Evolutionary conservation across 1,140 invertebrate genomes (phyloP), one percentile per base, ranked within the genome.

Genomic region (Drosophila erecta): DNA sequence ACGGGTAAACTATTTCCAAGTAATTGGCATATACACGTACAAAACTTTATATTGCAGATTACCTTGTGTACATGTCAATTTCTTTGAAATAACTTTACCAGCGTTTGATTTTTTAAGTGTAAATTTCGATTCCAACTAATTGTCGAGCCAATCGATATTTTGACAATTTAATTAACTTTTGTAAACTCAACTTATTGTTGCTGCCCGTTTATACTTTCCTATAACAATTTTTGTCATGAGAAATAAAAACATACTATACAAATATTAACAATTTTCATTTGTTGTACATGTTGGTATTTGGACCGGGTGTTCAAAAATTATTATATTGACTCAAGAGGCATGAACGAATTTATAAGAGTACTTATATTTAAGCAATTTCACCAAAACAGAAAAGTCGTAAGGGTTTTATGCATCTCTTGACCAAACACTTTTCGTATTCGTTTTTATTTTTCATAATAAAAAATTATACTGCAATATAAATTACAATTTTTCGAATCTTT

Each of bases 381-480:
- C 59, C 38, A 44, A 47, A 66, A 81, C 53, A 78, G 56, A 65
- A 78, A 58, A 46, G 62, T 62, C 17, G 55, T 46, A 20, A 44
- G 24, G 22, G 46, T 30, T 37, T 22, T 44, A 51, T 61, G 43
- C 55, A 53, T 83, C 64, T 81, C 44, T 58, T 67, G 84, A 61
- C 74, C 72, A 67, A 89, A 89, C 72, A 79, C 84, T 78, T 50
- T 76, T 79, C 43, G 81, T 89, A 67, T 74, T 81, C 71, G 81
- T 69, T 81, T 87, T 89, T 87, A 79, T 87, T 89, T 72, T 87
- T 89, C 79, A 89, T 61, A 86, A 83, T 86, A 87, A 87, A 87
- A 80, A 86, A 83, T 87, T 79, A 79, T 77, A 87, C 76, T 81
- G 72, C 74, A 78, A 57, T 78, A 70, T 76, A 83, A 81, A 77